Base-by-base conservation (phyloP, 2,888 invertebrate genomes). In the Clepsis dumicolana region DNA sequence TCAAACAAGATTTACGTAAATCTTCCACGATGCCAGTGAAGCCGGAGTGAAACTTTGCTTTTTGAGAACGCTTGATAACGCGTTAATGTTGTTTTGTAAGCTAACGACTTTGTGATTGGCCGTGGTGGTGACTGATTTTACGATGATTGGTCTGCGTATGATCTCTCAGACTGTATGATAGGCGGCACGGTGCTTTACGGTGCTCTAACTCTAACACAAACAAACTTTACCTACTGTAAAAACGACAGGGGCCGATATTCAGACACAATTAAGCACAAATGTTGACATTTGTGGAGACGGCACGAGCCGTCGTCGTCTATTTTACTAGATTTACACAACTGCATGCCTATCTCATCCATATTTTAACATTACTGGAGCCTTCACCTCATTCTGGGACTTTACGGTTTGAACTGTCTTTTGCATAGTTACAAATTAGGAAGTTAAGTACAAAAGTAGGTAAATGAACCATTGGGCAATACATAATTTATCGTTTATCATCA, bases 151-250 rank as follows among this genome's bases (percentile, higher is more conserved):
- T 65, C 70, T 75, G 73, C 72, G 73, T 74, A 77, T n/a, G n/a
- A n/a, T n/a, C n/a, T n/a, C n/a, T n/a, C n/a, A n/a, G n/a, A n/a
- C n/a, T n/a, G n/a, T n/a, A n/a, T 79, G 78, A 77, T 75, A 77
- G 77, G 74, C 72, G 73, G 74, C 69, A 75, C 71, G 24, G 18
- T 12, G 35, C 48, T 73, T 75, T 71, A 71, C 72, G 75, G 73
- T 78, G 76, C 77, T n/a, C n/a, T 78, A 77, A 78, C 77, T 78
- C 72, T 60, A 44, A 74, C 77, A 75, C 64, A 66, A 72, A 71
- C 72, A 74, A 74, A 64, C 72, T 74, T 75, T 76, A 80, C n/a
- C n/a, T n/a, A n/a, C 76, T 71, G 75, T 77, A 77, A 77, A 77
- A 76, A 76, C 74, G 69, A 71, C 71, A 60, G 73, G 73, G 73